Conservation (phyloP, 2,888 invertebrate genomes). For the Tupiocoris notatus region DNA sequence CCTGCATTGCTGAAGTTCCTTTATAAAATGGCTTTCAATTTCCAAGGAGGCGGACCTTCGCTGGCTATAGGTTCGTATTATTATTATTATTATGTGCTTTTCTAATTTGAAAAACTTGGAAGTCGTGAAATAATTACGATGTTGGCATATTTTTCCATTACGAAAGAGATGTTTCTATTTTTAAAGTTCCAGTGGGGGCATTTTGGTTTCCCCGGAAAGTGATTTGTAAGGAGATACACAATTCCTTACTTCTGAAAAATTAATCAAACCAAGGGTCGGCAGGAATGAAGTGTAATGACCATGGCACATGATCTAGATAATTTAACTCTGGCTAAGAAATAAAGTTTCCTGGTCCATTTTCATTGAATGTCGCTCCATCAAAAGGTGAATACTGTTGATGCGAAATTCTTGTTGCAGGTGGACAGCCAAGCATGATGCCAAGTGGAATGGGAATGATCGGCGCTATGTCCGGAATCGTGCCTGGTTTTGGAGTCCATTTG, state of each 20-base stretch:
- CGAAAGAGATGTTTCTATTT: no score
- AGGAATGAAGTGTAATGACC: no score
- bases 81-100: conserved; percentile 5
- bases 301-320: no score
- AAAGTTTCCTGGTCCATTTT: no score
- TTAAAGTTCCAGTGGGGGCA: no score
- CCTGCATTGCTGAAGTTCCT: not conserved
- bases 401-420: no score
- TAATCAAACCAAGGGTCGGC: no score
- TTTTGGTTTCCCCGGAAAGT: no score
- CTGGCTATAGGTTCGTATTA: conserved; percentile 43
- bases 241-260: no score
- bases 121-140: not conserved
- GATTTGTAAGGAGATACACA: no score
- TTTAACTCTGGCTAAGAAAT: no score
- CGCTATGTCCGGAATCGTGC: conserved; percentile 53
- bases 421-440: conserved; percentile 48
- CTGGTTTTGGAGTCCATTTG: conserved; percentile 36
- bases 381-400: not conserved
- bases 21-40: conserved; percentile 44
- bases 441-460: conserved; percentile 52
- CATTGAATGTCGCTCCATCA: not conserved
- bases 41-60: conserved; percentile 44
- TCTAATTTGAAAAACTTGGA: no score
- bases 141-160: not conserved